Evolutionary conservation across 2,888 invertebrate species (phyloP).

Genomic region (Aphidoletes aphidimyza): DNA sequence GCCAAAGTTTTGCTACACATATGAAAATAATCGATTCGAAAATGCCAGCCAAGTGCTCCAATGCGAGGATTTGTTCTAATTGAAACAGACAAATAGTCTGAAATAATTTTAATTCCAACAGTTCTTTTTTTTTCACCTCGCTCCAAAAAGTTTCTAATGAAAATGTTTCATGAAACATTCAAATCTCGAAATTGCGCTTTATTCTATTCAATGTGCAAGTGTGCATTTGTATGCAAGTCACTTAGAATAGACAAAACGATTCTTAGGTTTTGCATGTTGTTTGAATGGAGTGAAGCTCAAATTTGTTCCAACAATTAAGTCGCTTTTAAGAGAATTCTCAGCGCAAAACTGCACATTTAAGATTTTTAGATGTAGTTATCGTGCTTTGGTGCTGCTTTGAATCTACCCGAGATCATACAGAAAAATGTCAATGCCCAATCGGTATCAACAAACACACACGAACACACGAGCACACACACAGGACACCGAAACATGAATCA

Average conservation of each 20-base stretch:
- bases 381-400: too few species aligned
- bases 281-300: not conserved
- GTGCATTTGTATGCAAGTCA: not conserved
- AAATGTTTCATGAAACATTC: not conserved
- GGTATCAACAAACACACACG: too few species aligned
- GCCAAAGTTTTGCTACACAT: not conserved
- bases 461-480: too few species aligned
- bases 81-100: constrained; percentile 21
- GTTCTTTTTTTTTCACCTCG: not conserved
- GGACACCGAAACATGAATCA: too few species aligned
- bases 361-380: too few species aligned
- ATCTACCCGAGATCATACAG: too few species aligned
- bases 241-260: too few species aligned
- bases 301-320: not conserved
- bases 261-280: not conserved
- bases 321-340: not conserved
- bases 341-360: too few species aligned
- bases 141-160: constrained; percentile 3
- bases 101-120: constrained; percentile 11
- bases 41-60: not conserved
- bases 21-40: not conserved
- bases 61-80: constrained; percentile 14
- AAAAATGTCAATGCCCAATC: too few species aligned
- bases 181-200: not conserved
- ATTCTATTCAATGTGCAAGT: not conserved